phyloP scores from a whole-genome alignment of 2,797 vertebrate genomes.

The Halcyon leucocephala region DNA sequence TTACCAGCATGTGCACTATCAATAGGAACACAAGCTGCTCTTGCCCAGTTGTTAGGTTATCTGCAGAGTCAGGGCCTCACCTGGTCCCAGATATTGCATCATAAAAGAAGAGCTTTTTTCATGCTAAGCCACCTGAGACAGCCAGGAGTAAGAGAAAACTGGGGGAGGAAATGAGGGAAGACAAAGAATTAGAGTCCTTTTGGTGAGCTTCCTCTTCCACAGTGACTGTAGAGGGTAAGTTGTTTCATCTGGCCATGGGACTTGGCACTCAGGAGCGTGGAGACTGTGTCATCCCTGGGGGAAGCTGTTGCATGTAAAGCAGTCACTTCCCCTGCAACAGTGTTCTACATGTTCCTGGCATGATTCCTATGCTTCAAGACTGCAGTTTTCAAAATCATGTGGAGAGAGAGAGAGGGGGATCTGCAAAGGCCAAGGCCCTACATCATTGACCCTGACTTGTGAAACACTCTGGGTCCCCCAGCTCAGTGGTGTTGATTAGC shows the following conservation, averaged over 20 bases:
- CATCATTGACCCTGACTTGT: fast-evolving
- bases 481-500: fast-evolving
- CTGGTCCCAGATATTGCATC: slow-evolving; percentile 60
- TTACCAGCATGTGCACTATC: slow-evolving; percentile 25
- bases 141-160: not conserved
- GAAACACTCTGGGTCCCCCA: not conserved
- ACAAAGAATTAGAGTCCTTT: not conserved
- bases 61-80: slow-evolving; percentile 53
- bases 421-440: not conserved
- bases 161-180: not conserved
- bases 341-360: fast-evolving
- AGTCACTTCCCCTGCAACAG: fast-evolving
- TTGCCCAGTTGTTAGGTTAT: slow-evolving; percentile 26
- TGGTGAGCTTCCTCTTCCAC: not conserved
- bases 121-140: slow-evolving; percentile 20
- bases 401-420: not conserved
- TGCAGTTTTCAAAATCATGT: not conserved
- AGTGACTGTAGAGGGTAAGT: not conserved
- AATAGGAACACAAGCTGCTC: not conserved
- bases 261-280: not conserved
- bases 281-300: not conserved
- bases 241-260: fast-evolving
- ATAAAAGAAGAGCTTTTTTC: slow-evolving; percentile 46
- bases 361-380: not conserved
- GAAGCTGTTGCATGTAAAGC: not conserved